Conservation (phyloP, 1,140 invertebrate genomes). For the Arion vulgaris region DNA sequence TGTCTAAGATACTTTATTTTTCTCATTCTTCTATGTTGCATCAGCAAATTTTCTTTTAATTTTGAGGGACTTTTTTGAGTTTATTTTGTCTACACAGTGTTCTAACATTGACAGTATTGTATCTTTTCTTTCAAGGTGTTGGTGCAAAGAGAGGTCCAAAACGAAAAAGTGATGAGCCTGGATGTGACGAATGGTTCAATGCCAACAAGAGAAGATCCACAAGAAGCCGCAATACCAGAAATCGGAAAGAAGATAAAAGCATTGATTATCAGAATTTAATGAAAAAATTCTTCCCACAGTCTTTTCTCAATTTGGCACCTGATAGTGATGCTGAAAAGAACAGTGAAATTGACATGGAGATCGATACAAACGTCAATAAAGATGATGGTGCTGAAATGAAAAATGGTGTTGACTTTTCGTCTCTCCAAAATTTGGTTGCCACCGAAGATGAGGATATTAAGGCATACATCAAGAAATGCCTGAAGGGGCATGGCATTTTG, state of each 20-base stretch:
- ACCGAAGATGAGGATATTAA: conserved; percentile 49
- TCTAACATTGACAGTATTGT: not conserved
- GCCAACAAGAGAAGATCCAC: conserved; percentile 17
- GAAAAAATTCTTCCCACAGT: conserved; percentile 67
- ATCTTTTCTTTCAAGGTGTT: not conserved
- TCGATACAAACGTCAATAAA: not conserved
- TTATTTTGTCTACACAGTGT: too few species aligned
- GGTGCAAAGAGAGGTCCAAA: conserved; percentile 24
- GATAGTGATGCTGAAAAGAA: not conserved
- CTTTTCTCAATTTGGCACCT: conserved; percentile 42
- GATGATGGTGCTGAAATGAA: not conserved
- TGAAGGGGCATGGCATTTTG: conserved; percentile 62
- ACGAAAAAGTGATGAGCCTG: conserved; percentile 14
- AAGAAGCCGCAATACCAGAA: conserved; percentile 4
- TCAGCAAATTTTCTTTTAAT: too few species aligned
- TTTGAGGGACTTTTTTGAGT: too few species aligned
- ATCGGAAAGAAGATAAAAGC: conserved; percentile 62
- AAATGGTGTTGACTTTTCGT: not conserved
- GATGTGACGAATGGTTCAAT: conserved; percentile 3
- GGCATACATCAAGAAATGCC: conserved; percentile 50
- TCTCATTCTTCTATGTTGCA: too few species aligned
- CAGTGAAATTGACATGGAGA: not conserved
- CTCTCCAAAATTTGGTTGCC: conserved; percentile 8
- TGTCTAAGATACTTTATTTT: too few species aligned
- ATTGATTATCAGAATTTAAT: conserved; percentile 67